These are phyloP conservation scores for Macropus fuliginosus DNA, from an alignment of 2,797 vertebrate species.

Conservation along the genomic window DNA sequence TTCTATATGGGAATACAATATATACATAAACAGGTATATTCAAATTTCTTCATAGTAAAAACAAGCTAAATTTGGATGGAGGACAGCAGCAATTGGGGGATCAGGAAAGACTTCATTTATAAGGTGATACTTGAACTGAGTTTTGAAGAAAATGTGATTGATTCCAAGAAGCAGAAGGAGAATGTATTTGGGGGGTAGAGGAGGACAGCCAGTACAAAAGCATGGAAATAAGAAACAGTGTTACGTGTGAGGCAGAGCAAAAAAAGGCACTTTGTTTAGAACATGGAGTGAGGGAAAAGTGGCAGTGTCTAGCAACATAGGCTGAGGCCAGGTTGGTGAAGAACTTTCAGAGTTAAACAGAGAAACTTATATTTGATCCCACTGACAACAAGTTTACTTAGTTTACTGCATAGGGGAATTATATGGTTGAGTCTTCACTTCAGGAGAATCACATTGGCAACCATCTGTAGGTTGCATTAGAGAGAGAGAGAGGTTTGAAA, in stretches of 20 bases:
- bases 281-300: neutral
- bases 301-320: neutral
- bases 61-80: neutral
- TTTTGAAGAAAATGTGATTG: neutral
- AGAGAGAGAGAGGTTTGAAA: neutral
- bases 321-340: neutral
- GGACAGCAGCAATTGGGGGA: neutral
- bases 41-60: neutral
- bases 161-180: neutral
- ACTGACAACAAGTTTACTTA: neutral
- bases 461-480: neutral
- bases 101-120: neutral
- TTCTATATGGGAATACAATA: neutral
- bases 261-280: neutral
- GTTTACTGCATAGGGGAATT: neutral
- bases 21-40: neutral
- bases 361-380: neutral
- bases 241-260: neutral
- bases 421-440: neutral
- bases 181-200: neutral
- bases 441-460: neutral
- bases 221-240: neutral
- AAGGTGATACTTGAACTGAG: neutral
- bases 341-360: neutral
- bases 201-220: neutral